Percentiles rank a stretch among this genome's conserved stretches.
Evolutionary conservation across 1,140 invertebrate species (phyloP).

Genomic region (Pemphigus obesinymphae): DNA sequence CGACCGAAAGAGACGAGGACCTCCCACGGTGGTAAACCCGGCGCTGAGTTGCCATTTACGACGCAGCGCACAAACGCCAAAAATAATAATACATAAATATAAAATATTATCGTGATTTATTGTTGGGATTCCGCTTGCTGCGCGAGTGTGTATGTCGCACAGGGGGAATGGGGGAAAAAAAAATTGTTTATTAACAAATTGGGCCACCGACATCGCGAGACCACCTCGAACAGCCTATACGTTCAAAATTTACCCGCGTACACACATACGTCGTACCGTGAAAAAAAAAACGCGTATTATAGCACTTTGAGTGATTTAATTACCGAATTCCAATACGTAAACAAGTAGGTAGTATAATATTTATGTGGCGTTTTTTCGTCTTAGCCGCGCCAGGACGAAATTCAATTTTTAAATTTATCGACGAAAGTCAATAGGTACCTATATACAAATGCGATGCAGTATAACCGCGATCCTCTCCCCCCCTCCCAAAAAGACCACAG

Average conservation of each 20-base stretch:
- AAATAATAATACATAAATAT: slow-evolving; percentile 34
- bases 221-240: background rate
- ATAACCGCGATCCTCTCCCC: no score
- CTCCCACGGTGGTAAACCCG: slow-evolving; percentile 13
- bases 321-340: background rate
- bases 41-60: slow-evolving; percentile 39
- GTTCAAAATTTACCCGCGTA: background rate
- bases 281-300: background rate
- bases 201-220: slow-evolving; percentile 32
- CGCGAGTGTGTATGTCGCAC: background rate
- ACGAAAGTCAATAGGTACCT: no score
- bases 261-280: no score
- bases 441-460: no score
- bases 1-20: slow-evolving; percentile 23
- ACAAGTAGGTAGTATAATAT: no score
- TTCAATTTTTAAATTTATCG: no score
- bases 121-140: background rate
- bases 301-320: background rate
- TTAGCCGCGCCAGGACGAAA: no score
- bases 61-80: slow-evolving; percentile 14
- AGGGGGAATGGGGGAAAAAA: background rate
- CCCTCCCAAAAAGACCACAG: no score
- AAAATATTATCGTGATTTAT: slow-evolving; percentile 35
- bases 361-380: no score
- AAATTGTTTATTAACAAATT: slow-evolving; percentile 32